phyloP scores from a whole-genome alignment of 2,888 invertebrate genomes.

The Melinopterus prodromus region DNA sequence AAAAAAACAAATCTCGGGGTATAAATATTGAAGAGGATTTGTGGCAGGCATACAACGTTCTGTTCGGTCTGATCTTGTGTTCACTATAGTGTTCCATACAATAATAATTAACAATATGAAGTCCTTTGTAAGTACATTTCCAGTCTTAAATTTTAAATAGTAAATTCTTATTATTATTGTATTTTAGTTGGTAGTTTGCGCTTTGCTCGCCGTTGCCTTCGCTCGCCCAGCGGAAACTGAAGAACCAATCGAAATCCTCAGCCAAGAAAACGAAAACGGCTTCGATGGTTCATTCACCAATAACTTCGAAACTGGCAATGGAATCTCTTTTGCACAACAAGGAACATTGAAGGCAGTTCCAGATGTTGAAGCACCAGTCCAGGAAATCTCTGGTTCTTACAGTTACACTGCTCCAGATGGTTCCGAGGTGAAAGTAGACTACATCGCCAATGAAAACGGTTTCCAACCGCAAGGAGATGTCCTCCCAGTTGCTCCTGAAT shows the following conservation, averaged over 20 bases:
- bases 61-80: neutral
- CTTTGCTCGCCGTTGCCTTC: constrained; percentile 46
- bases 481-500: constrained; percentile 63
- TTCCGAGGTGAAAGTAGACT: constrained; percentile 24
- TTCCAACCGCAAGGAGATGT: constrained; percentile 67
- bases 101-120: neutral
- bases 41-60: neutral
- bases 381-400: constrained; percentile 60
- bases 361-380: constrained; percentile 59
- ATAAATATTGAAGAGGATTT: neutral
- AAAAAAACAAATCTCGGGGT: neutral
- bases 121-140: neutral
- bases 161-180: neutral
- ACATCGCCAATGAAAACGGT: constrained; percentile 72
- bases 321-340: constrained; percentile 60
- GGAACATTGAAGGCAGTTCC: constrained; percentile 50
- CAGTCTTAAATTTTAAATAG: too few relatives aligned
- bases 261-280: constrained; percentile 57
- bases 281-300: constrained; percentile 62
- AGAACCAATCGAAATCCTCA: constrained; percentile 51
- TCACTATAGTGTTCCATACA: neutral
- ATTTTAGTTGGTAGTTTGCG: constrained; percentile 47
- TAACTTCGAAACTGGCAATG: constrained; percentile 65
- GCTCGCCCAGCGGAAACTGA: constrained; percentile 44
- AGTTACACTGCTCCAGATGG: constrained; percentile 65